phyloP scores from a whole-genome alignment of 2,113 vertebrate species.

The Oncorhynchus mykiss region DNA sequence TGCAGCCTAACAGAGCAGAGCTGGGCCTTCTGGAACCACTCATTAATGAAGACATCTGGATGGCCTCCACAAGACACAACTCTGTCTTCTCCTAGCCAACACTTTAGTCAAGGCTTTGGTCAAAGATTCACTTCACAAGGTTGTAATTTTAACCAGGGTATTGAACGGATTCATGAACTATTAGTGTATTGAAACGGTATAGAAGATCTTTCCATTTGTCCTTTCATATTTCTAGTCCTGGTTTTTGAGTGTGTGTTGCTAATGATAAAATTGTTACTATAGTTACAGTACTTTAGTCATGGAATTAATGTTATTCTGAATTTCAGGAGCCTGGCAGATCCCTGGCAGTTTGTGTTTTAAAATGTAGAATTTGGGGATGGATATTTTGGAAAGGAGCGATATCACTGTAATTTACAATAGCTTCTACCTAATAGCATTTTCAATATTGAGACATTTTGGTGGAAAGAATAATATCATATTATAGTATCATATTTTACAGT shows the following conservation, averaged over 20 bases:
- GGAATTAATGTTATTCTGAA: background rate
- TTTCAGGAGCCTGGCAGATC: background rate
- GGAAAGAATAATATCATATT: background rate
- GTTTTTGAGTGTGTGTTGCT: too few species aligned
- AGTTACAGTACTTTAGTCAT: background rate
- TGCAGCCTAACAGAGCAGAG: constrained; percentile 37
- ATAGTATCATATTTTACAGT: background rate
- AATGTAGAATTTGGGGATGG: background rate
- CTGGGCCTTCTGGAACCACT: constrained; percentile 52
- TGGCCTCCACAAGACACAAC: constrained; percentile 38
- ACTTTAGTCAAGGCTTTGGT: constrained; percentile 35
- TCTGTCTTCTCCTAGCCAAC: constrained; percentile 31
- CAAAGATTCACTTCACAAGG: constrained; percentile 17
- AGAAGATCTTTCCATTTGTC: background rate
- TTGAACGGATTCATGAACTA: background rate
- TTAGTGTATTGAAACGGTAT: background rate
- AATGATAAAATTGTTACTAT: too few species aligned
- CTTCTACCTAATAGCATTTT: background rate
- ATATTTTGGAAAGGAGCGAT: background rate
- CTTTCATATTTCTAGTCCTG: background rate
- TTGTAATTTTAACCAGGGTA: constrained; percentile 19
- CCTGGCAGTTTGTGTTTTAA: background rate
- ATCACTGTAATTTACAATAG: background rate
- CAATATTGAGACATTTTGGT: background rate
- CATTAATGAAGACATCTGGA: constrained; percentile 60